Base-by-base conservation (phyloP, 2,888 invertebrate species). In the Sarcophaga rosellei region DNA sequence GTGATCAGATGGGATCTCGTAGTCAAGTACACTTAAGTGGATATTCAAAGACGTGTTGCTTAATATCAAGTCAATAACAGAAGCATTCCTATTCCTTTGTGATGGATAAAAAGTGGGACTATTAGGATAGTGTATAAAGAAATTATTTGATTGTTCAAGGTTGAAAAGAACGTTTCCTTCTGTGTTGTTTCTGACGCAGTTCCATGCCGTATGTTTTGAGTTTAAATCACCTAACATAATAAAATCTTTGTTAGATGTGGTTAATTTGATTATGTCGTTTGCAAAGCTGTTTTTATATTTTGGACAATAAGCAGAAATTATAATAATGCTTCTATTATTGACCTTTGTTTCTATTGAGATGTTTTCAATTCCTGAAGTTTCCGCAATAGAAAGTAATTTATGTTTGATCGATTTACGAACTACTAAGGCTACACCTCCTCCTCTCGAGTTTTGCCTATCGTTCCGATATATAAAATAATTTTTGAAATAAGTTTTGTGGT, bases 41-140 rank as follows among this genome's bases (percentile, higher is more conserved):
- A 75, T 75, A 20, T 47, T 53, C 4, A 74, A 21, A 0, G 73
- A 20, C n/a, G 11, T 74, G n/a, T 75, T 65, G 35, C 74, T 65
- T 53, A 66, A 23, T 4, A 66, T 11, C n/a, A 79, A 35, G 44
- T 77, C 61, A 44, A 66, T 44, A 45, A n/a, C 45, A 15, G 78
- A 75, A 4, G 74, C 15, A 10, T 69, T 78, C 1, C 62, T 17
- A 35, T 61, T 15, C 69, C 47, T n/a, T 62, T 78, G 77, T 8
- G 45, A 61, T 10, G 77, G 69, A n/a, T 69, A 70, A 61, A 59
- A 69, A 2, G 61, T 69, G 0, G 69, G 77, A 12, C 21, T 61
- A 45, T 62, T 45, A 2, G 68, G 66, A 21, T 77, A 69, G n/a
- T 53, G 15, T 69, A 78, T 25, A 47, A 45, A 78, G 21, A 69